Conservation (phyloP, 2,888 invertebrate genomes). For the Timandra comae region DNA sequence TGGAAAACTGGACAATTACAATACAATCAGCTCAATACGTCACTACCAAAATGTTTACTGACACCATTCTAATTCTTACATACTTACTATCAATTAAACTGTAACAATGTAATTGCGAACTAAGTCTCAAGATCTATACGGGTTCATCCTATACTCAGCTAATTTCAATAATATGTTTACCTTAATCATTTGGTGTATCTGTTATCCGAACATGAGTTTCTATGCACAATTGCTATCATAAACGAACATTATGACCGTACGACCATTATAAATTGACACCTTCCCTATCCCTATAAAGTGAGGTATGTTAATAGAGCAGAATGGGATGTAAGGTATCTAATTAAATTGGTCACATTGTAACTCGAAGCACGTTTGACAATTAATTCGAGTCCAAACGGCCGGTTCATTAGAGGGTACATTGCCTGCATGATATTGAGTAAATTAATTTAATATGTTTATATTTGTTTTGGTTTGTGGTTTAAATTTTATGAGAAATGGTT, state of each 20-base stretch:
- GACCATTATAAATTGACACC: conserved; percentile 17
- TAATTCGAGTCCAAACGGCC: conserved; percentile 50
- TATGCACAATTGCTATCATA: conserved; percentile 27
- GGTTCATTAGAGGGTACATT: conserved; percentile 61
- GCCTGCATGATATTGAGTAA: conserved; percentile 44
- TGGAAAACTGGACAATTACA: no score
- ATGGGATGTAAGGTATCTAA: conserved; percentile 24
- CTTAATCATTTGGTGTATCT: conserved; percentile 17
- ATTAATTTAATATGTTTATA: conserved; percentile 43
- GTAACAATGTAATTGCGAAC: no score
- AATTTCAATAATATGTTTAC: conserved; percentile 7
- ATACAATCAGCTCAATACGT: no score
- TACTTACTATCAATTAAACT: no score
- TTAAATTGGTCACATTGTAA: conserved; percentile 41
- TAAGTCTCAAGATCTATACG: no score
- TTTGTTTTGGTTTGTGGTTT: conserved; percentile 15
- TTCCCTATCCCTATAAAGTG: conserved; percentile 4
- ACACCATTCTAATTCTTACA: no score
- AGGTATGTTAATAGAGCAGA: conserved; percentile 1
- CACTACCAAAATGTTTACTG: no score
- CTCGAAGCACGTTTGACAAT: conserved; percentile 59
- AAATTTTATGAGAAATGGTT: background rate
- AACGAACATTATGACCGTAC: conserved; percentile 22
- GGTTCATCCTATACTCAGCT: background rate
- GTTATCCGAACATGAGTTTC: conserved; percentile 21